These are phyloP conservation scores for Penaeus chinensis DNA, from an alignment of 1,140 invertebrate genomes.

Conservation along the genomic window DNA sequence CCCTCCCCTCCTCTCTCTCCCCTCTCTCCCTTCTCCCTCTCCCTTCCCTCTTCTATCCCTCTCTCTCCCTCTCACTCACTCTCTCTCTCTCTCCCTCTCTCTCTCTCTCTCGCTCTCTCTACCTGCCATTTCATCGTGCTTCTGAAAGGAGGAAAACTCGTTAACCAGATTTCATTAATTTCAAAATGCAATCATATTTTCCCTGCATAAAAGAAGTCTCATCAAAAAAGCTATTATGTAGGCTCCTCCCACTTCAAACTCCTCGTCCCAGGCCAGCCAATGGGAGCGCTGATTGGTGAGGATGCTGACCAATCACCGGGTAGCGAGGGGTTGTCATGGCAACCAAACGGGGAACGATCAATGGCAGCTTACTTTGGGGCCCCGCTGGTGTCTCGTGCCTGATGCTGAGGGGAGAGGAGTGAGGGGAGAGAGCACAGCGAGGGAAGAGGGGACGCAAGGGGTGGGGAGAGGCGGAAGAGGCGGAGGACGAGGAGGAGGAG, in stretches of 20 bases:
- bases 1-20: background rate
- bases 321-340: conserved; percentile 54
- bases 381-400: no score
- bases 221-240: conserved; percentile 64
- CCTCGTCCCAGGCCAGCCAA: conserved; percentile 48
- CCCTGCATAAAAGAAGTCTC: conserved; percentile 64
- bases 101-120: conserved; percentile 18
- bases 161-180: conserved; percentile 65
- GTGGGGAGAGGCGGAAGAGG: background rate
- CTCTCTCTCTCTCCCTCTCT: background rate
- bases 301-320: conserved; percentile 54
- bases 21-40: background rate
- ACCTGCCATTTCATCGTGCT: conserved; percentile 42
- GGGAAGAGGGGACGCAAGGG: background rate
- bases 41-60: background rate
- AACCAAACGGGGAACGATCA: conserved; percentile 60
- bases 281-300: conserved; percentile 35
- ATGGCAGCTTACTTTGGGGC: conserved; percentile 52
- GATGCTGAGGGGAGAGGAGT: background rate
- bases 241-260: conserved; percentile 53
- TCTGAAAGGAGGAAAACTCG: conserved; percentile 59
- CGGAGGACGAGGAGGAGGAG: background rate
- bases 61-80: conserved; percentile 1
- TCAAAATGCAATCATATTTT: conserved; percentile 65
- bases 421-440: background rate